These are phyloP conservation scores for Anguilla obscura DNA, from an alignment of 2,797 vertebrate species.

Conservation along the genomic window DNA sequence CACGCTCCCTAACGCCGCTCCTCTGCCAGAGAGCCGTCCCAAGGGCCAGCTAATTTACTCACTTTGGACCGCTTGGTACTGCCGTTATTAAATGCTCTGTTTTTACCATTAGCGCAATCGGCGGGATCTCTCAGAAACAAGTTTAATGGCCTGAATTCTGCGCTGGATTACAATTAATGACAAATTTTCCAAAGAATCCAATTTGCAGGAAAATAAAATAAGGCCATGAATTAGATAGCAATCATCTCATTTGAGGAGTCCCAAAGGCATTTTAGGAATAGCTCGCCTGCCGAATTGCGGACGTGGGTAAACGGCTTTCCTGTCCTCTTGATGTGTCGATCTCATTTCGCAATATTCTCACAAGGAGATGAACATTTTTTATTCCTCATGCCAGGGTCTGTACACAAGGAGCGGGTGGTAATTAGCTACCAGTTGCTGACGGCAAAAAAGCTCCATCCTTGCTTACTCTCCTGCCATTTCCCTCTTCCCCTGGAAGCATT, in stretches of 20 bases:
- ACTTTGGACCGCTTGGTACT: not conserved
- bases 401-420: not conserved
- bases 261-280: not conserved
- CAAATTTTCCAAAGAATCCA: not conserved
- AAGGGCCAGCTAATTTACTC: not conserved
- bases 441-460: not conserved
- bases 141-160: not conserved
- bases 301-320: not conserved
- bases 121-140: not conserved
- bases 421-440: not conserved
- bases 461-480: not conserved
- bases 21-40: not conserved
- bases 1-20: too few species aligned
- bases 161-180: conserved; percentile 1
- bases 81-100: not conserved
- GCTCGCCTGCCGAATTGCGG: not conserved
- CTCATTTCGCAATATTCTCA: conserved; percentile 1
- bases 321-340: not conserved
- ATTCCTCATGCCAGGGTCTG: conserved; percentile 8
- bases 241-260: conserved; percentile 16
- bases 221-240: not conserved
- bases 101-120: not conserved
- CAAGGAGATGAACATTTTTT: not conserved
- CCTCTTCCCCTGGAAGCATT: not conserved
- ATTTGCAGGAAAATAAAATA: conserved; percentile 14